Conservation (phyloP, 2,797 vertebrate species). For the Pseudochirops cupreus region DNA sequence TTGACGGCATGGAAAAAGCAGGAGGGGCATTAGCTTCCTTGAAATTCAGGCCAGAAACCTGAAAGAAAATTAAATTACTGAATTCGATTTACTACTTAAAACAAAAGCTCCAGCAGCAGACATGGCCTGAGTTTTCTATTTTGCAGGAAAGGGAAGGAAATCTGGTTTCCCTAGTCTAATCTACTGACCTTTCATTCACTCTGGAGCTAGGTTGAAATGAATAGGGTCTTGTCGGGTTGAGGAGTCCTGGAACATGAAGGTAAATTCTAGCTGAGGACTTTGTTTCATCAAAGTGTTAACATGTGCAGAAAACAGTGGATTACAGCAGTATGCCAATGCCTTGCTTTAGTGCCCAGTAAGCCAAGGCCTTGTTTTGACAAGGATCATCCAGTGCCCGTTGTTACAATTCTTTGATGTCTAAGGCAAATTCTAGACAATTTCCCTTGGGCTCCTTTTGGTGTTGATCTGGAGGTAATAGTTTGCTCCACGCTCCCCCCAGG, state of each 20-base stretch:
- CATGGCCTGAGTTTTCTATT: slow-evolving; percentile 47
- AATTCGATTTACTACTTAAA: slow-evolving; percentile 55
- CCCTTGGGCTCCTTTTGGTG: slow-evolving; percentile 52
- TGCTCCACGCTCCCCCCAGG: slow-evolving; percentile 7
- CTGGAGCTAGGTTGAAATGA: slow-evolving; percentile 23
- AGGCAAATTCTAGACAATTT: slow-evolving; percentile 16
- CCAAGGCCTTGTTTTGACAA: neutral
- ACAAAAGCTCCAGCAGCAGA: slow-evolving; percentile 24
- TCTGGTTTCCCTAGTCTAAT: slow-evolving; percentile 28
- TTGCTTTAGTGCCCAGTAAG: neutral
- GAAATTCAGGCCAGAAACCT: slow-evolving; percentile 47
- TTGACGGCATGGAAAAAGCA: neutral
- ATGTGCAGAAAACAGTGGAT: slow-evolving; percentile 5
- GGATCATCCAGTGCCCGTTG: neutral
- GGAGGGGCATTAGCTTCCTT: slow-evolving; percentile 7
- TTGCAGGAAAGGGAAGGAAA: slow-evolving; percentile 51
- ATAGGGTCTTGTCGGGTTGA: slow-evolving; percentile 32
- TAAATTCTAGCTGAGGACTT: rapidly evolving
- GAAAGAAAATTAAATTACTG: slow-evolving; percentile 54
- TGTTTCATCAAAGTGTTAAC: neutral
- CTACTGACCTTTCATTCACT: neutral
- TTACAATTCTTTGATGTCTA: slow-evolving; percentile 39
- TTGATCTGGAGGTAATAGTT: slow-evolving; percentile 48
- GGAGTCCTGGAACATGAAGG: slow-evolving; percentile 22
- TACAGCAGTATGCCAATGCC: neutral